These are phyloP conservation scores for Psophia crepitans DNA, from an alignment of 2,113 vertebrate genomes.

Conservation along the genomic window DNA sequence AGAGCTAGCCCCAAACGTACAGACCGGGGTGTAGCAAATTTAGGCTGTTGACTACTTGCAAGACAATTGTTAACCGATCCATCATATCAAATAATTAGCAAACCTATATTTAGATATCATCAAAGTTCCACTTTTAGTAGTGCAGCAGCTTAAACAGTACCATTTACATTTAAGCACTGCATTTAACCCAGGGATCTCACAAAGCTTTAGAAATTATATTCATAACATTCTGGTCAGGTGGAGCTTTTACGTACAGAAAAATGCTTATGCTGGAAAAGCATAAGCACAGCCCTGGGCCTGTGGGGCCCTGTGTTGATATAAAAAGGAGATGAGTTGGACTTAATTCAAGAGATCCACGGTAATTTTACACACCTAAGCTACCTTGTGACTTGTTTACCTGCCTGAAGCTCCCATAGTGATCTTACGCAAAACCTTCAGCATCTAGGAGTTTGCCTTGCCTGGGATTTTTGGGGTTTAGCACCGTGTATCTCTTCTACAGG, in stretches of 20 bases:
- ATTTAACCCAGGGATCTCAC: not conserved
- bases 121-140: not conserved
- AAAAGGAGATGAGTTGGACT: conserved; percentile 32
- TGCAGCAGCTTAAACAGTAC: not conserved
- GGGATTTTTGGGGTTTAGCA: not conserved
- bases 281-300: conserved; percentile 24
- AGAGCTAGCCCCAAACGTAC: not conserved
- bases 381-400: conserved; percentile 32
- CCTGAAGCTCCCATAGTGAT: conserved; percentile 17
- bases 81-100: not conserved
- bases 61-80: not conserved
- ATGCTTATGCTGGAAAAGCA: not conserved
- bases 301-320: conserved; percentile 13
- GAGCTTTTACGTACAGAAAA: not conserved
- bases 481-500: not conserved
- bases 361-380: conserved; percentile 39
- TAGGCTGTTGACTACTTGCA: not conserved
- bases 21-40: not conserved
- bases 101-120: not conserved
- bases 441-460: not conserved
- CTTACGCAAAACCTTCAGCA: not conserved
- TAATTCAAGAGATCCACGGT: conserved; percentile 33
- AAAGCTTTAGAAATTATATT: not conserved
- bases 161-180: not conserved
- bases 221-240: not conserved